Evolutionary conservation across 37 sponge, comb jelly and placozoan species (phyloP).

Genomic region (Agelas oroides): DNA sequence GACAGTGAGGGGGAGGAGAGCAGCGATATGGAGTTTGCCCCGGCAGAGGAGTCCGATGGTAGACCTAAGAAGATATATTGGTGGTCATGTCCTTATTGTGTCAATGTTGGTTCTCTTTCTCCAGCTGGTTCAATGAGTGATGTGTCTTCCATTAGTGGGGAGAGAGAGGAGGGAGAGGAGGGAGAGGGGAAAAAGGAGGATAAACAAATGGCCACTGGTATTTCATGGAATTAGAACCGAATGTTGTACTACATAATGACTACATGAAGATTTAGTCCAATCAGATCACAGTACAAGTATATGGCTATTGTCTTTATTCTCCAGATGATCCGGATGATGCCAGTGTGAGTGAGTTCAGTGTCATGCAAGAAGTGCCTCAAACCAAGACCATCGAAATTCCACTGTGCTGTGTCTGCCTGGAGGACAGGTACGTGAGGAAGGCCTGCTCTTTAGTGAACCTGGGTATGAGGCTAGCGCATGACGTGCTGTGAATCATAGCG

Average conservation of each 20-base stretch:
- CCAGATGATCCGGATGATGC: not conserved
- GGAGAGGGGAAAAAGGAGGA: slow-evolving; percentile 24
- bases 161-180: slow-evolving; percentile 1
- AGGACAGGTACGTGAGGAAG: slow-evolving; percentile 40
- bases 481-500: not conserved
- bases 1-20: slow-evolving; percentile 43
- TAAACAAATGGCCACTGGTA: not conserved
- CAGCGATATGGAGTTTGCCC: slow-evolving; percentile 44
- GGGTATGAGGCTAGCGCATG: not conserved
- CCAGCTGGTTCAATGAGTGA: not conserved
- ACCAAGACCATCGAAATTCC: slow-evolving; percentile 4
- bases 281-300: too few relatives aligned
- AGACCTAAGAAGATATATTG: not conserved
- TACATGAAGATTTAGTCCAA: too few relatives aligned
- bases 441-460: not conserved
- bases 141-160: not conserved
- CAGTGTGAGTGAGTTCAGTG: slow-evolving; percentile 15
- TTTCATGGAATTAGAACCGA: too few relatives aligned
- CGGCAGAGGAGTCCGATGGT: slow-evolving; percentile 16
- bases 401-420: slow-evolving; percentile 42
- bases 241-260: too few relatives aligned
- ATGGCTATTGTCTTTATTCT: too few relatives aligned
- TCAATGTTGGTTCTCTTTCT: not conserved
- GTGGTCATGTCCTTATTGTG: not conserved
- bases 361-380: not conserved